Base-by-base conservation (phyloP, 2,888 invertebrate species). In the Antheraea assamensis region DNA sequence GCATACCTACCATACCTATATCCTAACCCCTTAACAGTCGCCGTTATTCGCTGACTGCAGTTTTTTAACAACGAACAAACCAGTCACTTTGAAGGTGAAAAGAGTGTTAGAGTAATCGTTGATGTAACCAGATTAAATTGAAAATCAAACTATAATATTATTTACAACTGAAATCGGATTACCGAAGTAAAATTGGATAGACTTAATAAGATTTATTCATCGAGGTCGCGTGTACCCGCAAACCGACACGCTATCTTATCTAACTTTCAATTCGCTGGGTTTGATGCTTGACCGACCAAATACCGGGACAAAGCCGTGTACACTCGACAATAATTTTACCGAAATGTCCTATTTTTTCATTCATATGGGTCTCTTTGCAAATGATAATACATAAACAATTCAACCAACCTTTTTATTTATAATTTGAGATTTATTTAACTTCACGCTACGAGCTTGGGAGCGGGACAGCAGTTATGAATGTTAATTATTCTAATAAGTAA, bases 181-280 rank as follows among this genome's bases (percentile, higher is more conserved):
- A 64, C 21, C 17, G 3, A 64, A 64, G 19, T 64, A 30, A 64
- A 64, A 64, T 64, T 64, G 61, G 27, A 64, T 30, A 64, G 21
- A 64, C 17, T 30, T 30, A 64, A 64, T 30, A 30, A 64, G 61
- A 64, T 64, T 30, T 30, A 64, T 64, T 17, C 2, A 30, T 15
- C 13, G 17, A 27, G 30, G 61, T 64, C 61, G 17, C 61, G 30
- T 64, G 61, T 30, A 30, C 30, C 27, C 61, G 30, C 68, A 68
- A 68, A 30, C 21, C 68, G 35, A n/a, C 66, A 24, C 68, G 35
- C 35, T 68, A 68, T 68, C 68, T 68, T 68, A 68, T 68, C 68
- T 68, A 30, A 64, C 21, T 68, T 68, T 21, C 68, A 35, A 68
- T 35, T 35, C 10, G 13, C 68, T 35, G 68, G n/a, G 35, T 68